Evolutionary conservation across 1,140 invertebrate genomes (phyloP), one percentile per base, ranked within the genome.

Genomic region (Phymastichus coffea): DNA sequence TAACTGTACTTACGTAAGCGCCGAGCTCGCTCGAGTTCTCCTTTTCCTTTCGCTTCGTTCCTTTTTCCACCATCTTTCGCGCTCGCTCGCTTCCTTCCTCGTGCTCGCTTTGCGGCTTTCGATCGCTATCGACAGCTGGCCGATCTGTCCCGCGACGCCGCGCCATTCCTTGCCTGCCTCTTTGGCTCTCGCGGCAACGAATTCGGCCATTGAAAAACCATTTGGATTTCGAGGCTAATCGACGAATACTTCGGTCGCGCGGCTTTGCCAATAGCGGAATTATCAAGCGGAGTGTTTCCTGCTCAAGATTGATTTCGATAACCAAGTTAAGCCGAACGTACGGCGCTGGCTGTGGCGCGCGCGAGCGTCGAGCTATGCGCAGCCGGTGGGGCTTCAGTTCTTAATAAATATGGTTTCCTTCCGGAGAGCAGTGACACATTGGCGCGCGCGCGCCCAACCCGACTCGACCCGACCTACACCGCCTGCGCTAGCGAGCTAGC

Each of bases 321-420:
- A 46, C 22, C 19, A 59, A 65, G 60, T 59, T 61, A 55, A 61
- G 59, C 44, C 37, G 9, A 35, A 35, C 20, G 20, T n/a, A 30
- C 54, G 61, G 28, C 28, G 28, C 6, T 12, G 28, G 28, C 28
- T 7, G 6, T 33, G 28, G 28, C 6, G 28, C 12, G 28, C 4
- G 14, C 4, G 3, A 12, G 17, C 41, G 22, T 4, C 12, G 25
- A 52, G 25, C n/a, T 20, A 28, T 12, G 41, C 17, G 20, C 10
- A 9, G 17, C 38, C 19, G 22, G 35, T 66, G 64, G 40, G 66
- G 64, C 64, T 72, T 71, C 70, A 57, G 54, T 66, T 71, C 64
- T 66, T 66, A 66, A 66, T 66, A 70, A 71, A 63, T 70, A 69
- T 64, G 65, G 63, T 67, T 71, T 70, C 66, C 53, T 61, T 54